A percentile compares a stretch with the other conserved stretches of the same genome.
Evolutionary conservation across 2,113 vertebrate genomes (phyloP).

Genomic region (Conger conger): DNA sequence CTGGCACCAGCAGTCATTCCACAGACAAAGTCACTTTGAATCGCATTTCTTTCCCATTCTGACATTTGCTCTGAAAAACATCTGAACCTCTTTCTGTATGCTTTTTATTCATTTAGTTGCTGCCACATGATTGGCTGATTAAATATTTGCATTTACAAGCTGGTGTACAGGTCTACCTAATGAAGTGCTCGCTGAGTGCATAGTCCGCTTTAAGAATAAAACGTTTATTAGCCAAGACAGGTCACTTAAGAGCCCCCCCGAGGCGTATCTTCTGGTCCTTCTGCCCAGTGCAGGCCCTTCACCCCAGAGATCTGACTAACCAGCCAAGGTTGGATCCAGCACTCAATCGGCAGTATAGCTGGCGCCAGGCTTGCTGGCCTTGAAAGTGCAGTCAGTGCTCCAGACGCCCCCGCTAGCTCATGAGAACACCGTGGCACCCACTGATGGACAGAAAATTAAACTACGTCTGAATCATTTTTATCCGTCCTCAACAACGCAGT

Average conservation of each 20-base stretch:
- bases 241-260: not conserved
- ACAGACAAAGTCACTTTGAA: too few relatives aligned
- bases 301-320: constrained; percentile 16
- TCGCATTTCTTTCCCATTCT: too few relatives aligned
- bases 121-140: too few relatives aligned
- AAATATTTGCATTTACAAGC: too few relatives aligned
- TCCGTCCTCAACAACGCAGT: not conserved
- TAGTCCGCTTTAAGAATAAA: constrained; percentile 5
- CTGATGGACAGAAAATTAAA: constrained; percentile 9
- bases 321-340: not conserved
- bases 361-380: not conserved
- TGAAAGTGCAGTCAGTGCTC: not conserved
- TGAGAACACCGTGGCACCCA: not conserved
- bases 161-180: too few relatives aligned
- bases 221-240: not conserved
- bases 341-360: not conserved
- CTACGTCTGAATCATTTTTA: not conserved
- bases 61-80: too few relatives aligned
- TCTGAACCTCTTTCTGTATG: too few relatives aligned
- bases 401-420: not conserved
- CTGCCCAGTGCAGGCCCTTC: not conserved
- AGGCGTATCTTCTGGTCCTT: not conserved
- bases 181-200: too few relatives aligned
- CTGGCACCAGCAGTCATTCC: too few relatives aligned
- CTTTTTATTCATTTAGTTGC: too few relatives aligned